phyloP scores from a whole-genome alignment of 1,140 invertebrate species.

The Orius insidiosus region DNA sequence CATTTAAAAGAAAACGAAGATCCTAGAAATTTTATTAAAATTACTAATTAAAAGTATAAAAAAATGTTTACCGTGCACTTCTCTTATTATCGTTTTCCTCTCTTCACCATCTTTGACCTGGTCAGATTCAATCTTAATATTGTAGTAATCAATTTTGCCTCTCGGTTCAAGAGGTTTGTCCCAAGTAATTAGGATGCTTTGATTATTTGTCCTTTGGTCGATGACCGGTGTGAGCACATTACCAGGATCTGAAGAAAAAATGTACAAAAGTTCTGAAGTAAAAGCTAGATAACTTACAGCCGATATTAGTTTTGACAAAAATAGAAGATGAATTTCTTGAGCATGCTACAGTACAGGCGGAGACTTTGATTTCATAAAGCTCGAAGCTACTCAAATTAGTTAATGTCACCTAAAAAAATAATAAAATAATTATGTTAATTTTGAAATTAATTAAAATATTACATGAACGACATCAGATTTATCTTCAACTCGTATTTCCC shows the following conservation, averaged over 20 bases:
- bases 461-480: constrained; percentile 3
- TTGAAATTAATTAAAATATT: not conserved
- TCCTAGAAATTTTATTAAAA: too few relatives aligned
- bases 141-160: constrained; percentile 5
- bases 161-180: constrained; percentile 2
- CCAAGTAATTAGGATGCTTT: constrained; percentile 2
- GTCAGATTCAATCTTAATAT: constrained; percentile 1
- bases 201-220: not conserved
- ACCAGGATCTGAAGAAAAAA: constrained; percentile 16
- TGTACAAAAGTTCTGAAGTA: not conserved
- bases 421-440: constrained; percentile 5
- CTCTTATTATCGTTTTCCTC: too few relatives aligned
- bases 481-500: constrained; percentile 8
- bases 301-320: constrained; percentile 36
- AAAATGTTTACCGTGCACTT: too few relatives aligned
- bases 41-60: too few relatives aligned
- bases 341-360: constrained; percentile 52
- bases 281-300: constrained; percentile 26
- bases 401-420: constrained; percentile 19
- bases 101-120: not conserved
- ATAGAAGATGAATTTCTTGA: constrained; percentile 31
- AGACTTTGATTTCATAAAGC: constrained; percentile 44
- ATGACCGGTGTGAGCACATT: constrained; percentile 6
- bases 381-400: constrained; percentile 30
- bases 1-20: too few relatives aligned